phyloP scores from a whole-genome alignment of 2,888 invertebrate species.

The Acleris laterana region DNA sequence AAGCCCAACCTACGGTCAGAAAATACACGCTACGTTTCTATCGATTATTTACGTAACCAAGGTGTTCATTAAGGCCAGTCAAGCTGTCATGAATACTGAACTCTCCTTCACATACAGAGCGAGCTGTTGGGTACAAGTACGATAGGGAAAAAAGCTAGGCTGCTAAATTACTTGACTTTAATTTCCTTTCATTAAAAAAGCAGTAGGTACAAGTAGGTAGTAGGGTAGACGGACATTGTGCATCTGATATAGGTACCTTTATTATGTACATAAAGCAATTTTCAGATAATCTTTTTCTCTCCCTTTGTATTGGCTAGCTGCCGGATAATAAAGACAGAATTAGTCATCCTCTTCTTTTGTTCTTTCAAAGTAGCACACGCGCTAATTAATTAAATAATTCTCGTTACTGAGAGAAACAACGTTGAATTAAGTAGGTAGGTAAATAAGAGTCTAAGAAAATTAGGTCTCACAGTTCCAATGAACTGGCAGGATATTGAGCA shows the following conservation, averaged over 20 bases:
- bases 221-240: too few relatives aligned
- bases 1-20: slow-evolving; percentile 42
- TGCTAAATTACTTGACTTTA: too few relatives aligned
- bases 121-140: too few relatives aligned
- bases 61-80: slow-evolving; percentile 3
- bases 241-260: too few relatives aligned
- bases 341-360: slow-evolving; percentile 63
- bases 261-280: too few relatives aligned
- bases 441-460: neutral
- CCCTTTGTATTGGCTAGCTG: slow-evolving; percentile 49
- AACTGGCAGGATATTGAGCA: slow-evolving; percentile 16
- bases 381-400: neutral
- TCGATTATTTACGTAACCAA: slow-evolving; percentile 45
- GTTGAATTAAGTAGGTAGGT: neutral
- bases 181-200: too few relatives aligned
- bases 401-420: too few relatives aligned
- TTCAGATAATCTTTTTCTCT: slow-evolving; percentile 23
- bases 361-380: slow-evolving; percentile 41
- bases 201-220: too few relatives aligned
- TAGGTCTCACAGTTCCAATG: neutral
- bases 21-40: slow-evolving; percentile 52
- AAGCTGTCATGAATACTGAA: slow-evolving; percentile 2
- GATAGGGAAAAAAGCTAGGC: too few relatives aligned
- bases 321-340: slow-evolving; percentile 46
- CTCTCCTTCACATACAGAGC: slow-evolving; percentile 2